Conservation (phyloP, 92 coral and sea anemone genomes). For the Porites rus region DNA sequence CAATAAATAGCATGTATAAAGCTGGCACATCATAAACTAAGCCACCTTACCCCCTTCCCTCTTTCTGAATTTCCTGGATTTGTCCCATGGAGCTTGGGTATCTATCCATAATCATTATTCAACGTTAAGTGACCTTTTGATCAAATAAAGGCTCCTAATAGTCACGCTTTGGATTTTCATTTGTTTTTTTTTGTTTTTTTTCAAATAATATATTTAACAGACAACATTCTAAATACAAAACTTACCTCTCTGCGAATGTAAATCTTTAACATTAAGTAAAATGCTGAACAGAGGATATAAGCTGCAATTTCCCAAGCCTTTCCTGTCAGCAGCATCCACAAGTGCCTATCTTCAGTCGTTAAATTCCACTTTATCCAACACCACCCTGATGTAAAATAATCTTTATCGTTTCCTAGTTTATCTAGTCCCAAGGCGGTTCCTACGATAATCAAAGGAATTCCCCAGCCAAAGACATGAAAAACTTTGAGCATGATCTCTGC, state of each 20-base stretch:
- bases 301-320: constrained; percentile 93
- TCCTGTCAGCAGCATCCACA: constrained; percentile 93
- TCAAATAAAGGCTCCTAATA: no score
- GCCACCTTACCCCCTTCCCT: no score
- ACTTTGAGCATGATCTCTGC: constrained; percentile 74
- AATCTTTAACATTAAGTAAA: constrained; percentile 68
- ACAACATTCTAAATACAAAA: not conserved
- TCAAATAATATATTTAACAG: not conserved
- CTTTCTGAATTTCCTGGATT: no score
- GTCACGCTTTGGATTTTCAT: no score
- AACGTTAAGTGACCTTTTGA: no score
- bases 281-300: constrained; percentile 56
- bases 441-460: constrained; percentile 70
- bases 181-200: no score
- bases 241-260: constrained; percentile 82
- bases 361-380: constrained; percentile 74
- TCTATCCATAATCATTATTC: no score
- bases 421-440: constrained; percentile 51
- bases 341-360: not conserved
- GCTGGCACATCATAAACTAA: no score
- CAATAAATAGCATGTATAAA: no score
- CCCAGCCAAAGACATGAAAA: constrained; percentile 86
- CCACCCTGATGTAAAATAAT: constrained; percentile 76
- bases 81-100: no score
- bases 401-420: constrained; percentile 74